Percentiles rank a stretch among this genome's conserved stretches.
Conservation (phyloP, 2,113 vertebrate species). For the Macquaria australasica region DNA sequence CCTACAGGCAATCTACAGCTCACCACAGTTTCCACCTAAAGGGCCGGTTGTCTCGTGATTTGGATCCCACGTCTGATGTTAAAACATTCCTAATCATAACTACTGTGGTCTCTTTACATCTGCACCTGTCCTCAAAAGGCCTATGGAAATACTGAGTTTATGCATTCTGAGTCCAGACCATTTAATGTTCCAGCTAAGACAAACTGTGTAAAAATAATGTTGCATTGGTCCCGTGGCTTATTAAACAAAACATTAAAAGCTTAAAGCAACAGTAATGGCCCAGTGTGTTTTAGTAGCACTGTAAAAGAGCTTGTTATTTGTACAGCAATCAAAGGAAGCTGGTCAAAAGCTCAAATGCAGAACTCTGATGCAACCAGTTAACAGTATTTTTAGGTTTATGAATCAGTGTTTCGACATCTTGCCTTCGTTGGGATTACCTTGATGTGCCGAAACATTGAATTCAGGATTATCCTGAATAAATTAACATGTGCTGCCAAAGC, state of each 20-base stretch:
- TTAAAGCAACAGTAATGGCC: not conserved
- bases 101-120: conserved; percentile 28
- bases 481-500: not conserved
- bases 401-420: not conserved
- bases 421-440: not conserved
- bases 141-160: conserved; percentile 12
- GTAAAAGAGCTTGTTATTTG: not conserved
- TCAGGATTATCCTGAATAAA: not conserved
- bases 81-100: conserved; percentile 43
- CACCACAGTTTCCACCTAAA: conserved; percentile 31
- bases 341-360: not conserved
- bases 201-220: conserved; percentile 7
- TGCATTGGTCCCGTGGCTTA: not conserved
- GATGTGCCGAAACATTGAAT: not conserved
- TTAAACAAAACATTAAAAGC: conserved; percentile 3
- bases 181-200: not conserved
- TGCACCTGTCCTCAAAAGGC: conserved; percentile 20
- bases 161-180: conserved; percentile 4
- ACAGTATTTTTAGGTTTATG: not conserved
- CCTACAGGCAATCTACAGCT: conserved; percentile 40
- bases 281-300: not conserved
- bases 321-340: not conserved
- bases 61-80: conserved; percentile 44
- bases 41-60: conserved; percentile 10
- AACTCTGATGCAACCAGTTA: not conserved